Evolutionary conservation across 2,797 vertebrate species (phyloP).

Genomic region (Chaenodraco wilsoni): DNA sequence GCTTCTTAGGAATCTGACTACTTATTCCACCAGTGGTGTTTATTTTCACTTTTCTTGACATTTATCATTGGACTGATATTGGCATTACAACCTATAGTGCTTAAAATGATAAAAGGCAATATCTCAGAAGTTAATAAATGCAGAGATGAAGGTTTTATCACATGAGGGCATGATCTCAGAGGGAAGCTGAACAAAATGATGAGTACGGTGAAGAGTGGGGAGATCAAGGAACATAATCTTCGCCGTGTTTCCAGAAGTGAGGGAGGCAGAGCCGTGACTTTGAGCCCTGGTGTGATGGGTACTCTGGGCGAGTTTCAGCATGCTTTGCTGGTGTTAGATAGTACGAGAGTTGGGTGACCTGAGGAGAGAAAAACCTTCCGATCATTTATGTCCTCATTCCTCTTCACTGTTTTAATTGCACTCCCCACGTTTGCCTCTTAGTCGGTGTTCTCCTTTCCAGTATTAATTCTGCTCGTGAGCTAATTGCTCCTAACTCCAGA

Average conservation of each 20-base stretch:
- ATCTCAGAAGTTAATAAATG: slow-evolving; percentile 13
- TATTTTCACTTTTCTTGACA: background rate
- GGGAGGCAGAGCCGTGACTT: slow-evolving; percentile 9
- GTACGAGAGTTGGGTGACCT: slow-evolving; percentile 27
- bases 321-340: slow-evolving; percentile 26
- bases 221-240: slow-evolving; percentile 28
- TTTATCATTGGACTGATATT: no score
- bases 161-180: background rate
- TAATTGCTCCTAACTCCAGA: slow-evolving; percentile 2
- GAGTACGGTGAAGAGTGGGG: slow-evolving; percentile 8
- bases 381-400: slow-evolving; percentile 25
- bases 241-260: slow-evolving; percentile 21
- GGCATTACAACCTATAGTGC: background rate
- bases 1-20: background rate
- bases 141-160: background rate
- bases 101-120: background rate
- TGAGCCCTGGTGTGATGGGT: slow-evolving; percentile 37
- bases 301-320: slow-evolving; percentile 21
- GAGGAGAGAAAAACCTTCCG: slow-evolving; percentile 28
- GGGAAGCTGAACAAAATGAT: slow-evolving; percentile 17
- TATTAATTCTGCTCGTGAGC: slow-evolving; percentile 43
- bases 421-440: slow-evolving; percentile 25
- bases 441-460: slow-evolving; percentile 22
- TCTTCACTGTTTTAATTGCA: slow-evolving; percentile 31
- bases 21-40: background rate